A percentile compares a stretch with the other conserved stretches of the same genome.
phyloP scores from a whole-genome alignment of 2,113 vertebrate genomes.

The Athene noctua region DNA sequence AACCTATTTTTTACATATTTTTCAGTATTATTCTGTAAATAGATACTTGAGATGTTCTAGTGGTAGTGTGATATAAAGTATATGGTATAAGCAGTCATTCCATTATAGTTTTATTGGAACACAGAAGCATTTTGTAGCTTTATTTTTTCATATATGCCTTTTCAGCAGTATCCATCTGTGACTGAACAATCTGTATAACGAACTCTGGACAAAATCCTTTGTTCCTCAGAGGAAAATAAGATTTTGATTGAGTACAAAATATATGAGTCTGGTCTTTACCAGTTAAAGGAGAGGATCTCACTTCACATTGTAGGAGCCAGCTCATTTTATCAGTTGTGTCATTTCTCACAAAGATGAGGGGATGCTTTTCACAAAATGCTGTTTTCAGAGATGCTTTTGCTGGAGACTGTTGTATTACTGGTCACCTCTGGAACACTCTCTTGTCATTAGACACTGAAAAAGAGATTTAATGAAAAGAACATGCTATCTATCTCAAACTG shows the following conservation, averaged over 20 bases:
- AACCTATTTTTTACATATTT: not conserved
- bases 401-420: not conserved
- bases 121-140: not conserved
- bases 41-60: not conserved
- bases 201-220: not conserved
- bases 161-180: not conserved
- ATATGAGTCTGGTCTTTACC: not conserved
- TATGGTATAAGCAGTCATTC: not conserved
- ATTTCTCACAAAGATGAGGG: not conserved
- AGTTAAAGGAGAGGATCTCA: not conserved
- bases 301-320: not conserved
- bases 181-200: not conserved
- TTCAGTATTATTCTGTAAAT: not conserved
- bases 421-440: not conserved
- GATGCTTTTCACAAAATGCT: not conserved
- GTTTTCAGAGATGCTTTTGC: not conserved
- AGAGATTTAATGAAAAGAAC: not conserved
- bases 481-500: not conserved
- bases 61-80: not conserved
- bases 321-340: not conserved
- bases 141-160: not conserved
- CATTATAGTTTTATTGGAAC: not conserved
- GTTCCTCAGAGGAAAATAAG: not conserved
- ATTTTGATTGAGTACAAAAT: not conserved
- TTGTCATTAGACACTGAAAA: not conserved